Conservation (phyloP, 2,888 invertebrate genomes). For the Pristionchus maxplancki region DNA sequence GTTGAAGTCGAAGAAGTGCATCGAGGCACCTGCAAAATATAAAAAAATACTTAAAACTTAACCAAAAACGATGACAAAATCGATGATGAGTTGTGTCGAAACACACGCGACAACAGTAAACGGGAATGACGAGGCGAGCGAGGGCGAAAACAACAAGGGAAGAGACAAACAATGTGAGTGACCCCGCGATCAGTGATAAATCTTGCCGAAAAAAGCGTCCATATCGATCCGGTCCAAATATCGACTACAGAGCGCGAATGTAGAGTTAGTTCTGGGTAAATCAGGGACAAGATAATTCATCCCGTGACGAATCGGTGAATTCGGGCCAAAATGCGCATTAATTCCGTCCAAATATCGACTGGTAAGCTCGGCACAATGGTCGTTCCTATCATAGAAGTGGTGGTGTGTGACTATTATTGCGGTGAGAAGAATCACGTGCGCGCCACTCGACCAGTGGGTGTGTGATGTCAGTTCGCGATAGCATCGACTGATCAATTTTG, state of each 20-base stretch:
- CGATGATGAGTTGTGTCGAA: neutral
- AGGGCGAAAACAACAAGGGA: neutral
- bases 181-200: neutral
- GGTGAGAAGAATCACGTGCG: neutral
- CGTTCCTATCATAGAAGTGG: no score
- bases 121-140: neutral
- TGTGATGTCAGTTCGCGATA: neutral
- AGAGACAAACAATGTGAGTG: neutral
- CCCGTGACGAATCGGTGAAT: no score
- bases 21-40: slow-evolving; percentile 17
- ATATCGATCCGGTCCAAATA: neutral
- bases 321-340: no score
- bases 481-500: no score
- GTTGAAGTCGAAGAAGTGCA: slow-evolving; percentile 56
- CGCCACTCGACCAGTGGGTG: neutral
- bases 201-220: neutral
- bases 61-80: neutral
- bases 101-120: neutral
- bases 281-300: no score
- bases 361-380: no score
- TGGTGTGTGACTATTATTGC: neutral
- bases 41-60: neutral
- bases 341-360: no score
- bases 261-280: no score
- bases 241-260: no score